Base-by-base conservation (phyloP, 2,888 invertebrate species). In the Thelaira solivaga region DNA sequence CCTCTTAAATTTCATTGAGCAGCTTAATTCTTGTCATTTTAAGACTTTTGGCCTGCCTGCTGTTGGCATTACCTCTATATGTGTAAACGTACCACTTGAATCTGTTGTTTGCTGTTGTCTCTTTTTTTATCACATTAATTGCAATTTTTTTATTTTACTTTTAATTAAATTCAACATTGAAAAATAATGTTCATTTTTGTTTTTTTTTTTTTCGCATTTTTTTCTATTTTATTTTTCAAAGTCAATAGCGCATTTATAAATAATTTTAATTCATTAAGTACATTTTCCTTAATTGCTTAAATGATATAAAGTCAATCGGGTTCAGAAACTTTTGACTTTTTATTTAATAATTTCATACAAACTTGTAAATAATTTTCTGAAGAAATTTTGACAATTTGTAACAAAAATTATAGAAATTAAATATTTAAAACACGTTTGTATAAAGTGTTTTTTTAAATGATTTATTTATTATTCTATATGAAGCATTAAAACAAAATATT, bases 121-220 rank as follows among this genome's bases (percentile, higher is more conserved):
- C 31, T 45, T 24, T 34, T 47, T 74, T 13, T 67, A 26, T 59
- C 34, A 59, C 20, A 61, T 67, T 43, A 61, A 51, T 67, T 67
- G 29, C 45, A 53, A 67, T 59, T 53, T 34, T 51, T 22, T 71
- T 61, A 43, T 34, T 24, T 26, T 34, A 47, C 31, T 62, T 36
- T 55, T 55, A 45, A 47, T 72, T 47, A 16, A 67, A 67, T 67
- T 61, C 20, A 67, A 31, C 67, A 67, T 67, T 74, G 61, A 67
- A n/a, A n/a, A n/a, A 67, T 67, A 41, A 51, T 65, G 41, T 65
- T 36, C 11, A 22, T 26, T 31, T 16, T 39, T 31, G 16, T 0
- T 34, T 8, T 31, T 43, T 34, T 34, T 53, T n/a, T 64, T 8
- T n/a, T 26, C 1, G 2, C 22, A 29, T 31, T 22, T 39, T 24